A percentile compares a stretch with the other conserved stretches of the same genome.
phyloP scores from a whole-genome alignment of 1,140 invertebrate genomes.

The Anastrepha obliqua region DNA sequence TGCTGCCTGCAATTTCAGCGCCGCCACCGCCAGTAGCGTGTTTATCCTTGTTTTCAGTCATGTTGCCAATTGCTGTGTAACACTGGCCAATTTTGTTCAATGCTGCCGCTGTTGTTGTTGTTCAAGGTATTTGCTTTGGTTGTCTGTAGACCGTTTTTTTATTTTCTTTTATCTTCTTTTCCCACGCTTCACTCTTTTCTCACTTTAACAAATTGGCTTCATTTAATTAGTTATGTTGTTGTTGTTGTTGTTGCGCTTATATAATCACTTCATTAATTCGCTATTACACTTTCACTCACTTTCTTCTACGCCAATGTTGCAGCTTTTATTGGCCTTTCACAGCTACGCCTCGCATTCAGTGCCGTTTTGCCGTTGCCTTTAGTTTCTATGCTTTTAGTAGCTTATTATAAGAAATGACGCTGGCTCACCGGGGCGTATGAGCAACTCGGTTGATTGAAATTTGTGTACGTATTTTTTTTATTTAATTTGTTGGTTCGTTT shows the following conservation, averaged over 20 bases:
- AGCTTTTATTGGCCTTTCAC: neutral
- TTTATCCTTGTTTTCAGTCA: constrained; percentile 54
- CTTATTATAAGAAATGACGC: neutral
- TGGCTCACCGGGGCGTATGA: neutral
- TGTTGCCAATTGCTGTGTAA: neutral
- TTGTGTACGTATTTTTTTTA: neutral
- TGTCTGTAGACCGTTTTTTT: neutral
- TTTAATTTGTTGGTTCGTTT: neutral
- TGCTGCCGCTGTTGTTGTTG: neutral
- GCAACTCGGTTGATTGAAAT: neutral
- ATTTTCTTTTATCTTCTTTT: neutral
- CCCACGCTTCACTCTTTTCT: neutral
- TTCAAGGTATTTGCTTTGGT: constrained; percentile 4
- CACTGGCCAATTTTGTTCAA: neutral
- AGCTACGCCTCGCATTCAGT: no score
- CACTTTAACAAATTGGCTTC: constrained; percentile 16
- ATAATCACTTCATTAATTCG: constrained; percentile 30
- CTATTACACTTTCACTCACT: neutral
- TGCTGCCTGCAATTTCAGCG: neutral
- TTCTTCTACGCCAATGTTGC: neutral
- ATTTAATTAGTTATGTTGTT: constrained; percentile 28
- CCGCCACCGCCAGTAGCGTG: neutral
- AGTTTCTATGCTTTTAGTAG: neutral
- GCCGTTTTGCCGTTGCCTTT: neutral
- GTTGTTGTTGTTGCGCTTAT: neutral